Evolutionary conservation across 2,113 vertebrate genomes (phyloP).

Genomic region (Rallus limicola): DNA sequence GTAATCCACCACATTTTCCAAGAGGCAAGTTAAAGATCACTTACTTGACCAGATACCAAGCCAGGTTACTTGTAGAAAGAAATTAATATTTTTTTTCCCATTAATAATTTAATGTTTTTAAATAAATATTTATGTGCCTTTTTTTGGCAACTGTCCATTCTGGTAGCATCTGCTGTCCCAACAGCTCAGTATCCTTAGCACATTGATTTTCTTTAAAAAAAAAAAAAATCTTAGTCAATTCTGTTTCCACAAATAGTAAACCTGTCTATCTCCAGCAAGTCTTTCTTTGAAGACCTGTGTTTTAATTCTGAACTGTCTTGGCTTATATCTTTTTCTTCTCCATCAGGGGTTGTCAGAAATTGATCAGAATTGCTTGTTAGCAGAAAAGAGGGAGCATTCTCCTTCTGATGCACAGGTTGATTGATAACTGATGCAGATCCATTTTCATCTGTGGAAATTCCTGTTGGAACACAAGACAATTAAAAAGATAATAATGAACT

Average conservation of each 20-base stretch:
- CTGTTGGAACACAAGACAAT: slow-evolving; percentile 68
- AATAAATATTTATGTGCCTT: slow-evolving; percentile 86
- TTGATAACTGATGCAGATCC: slow-evolving; percentile 80
- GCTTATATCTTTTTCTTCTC: slow-evolving; percentile 81
- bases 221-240: slow-evolving; percentile 84
- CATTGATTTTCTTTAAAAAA: background rate
- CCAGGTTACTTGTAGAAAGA: slow-evolving; percentile 64
- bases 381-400: slow-evolving; percentile 75
- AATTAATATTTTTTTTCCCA: slow-evolving; percentile 68
- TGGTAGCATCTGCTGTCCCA: slow-evolving; percentile 41
- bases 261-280: slow-evolving; percentile 95
- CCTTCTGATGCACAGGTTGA: slow-evolving; percentile 83
- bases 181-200: slow-evolving; percentile 62
- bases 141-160: slow-evolving; percentile 66
- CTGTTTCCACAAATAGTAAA: slow-evolving; percentile 97
- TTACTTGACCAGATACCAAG: slow-evolving; percentile 46
- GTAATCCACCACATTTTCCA: slow-evolving; percentile 12
- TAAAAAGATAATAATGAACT: background rate
- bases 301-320: slow-evolving; percentile 81
- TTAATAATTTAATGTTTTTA: slow-evolving; percentile 86
- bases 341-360: slow-evolving; percentile 91
- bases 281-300: slow-evolving; percentile 87
- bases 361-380: slow-evolving; percentile 89
- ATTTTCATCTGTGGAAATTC: slow-evolving; percentile 72
- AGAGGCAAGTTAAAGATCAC: slow-evolving; percentile 45